Percentiles rank a stretch among this genome's conserved stretches.
These are phyloP conservation scores for Hyalella azteca DNA, from an alignment of 2,888 invertebrate species.

Conservation along the genomic window DNA sequence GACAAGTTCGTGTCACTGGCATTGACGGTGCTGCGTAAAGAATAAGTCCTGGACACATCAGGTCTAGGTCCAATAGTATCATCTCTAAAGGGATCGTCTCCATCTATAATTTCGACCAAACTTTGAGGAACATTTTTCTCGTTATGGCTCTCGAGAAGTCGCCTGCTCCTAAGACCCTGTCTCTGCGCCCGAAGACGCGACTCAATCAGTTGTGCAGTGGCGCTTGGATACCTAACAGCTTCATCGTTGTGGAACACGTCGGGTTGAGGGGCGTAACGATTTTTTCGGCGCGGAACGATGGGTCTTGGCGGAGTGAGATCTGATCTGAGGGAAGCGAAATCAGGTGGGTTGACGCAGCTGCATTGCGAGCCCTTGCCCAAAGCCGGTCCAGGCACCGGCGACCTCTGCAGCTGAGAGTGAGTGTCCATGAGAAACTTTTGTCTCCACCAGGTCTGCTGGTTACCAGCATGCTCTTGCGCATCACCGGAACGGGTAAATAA, in stretches of 20 bases:
- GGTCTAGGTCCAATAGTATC: background rate
- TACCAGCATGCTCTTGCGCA: background rate
- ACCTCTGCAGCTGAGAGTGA: conserved; percentile 43
- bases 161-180: conserved; percentile 39
- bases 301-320: background rate
- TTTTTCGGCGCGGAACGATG: background rate
- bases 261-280: background rate
- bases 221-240: background rate
- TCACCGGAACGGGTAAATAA: background rate
- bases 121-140: background rate
- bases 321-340: conserved; percentile 35
- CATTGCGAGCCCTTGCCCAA: background rate
- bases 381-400: background rate
- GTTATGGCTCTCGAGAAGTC: background rate
- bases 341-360: conserved; percentile 16
- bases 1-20: background rate
- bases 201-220: conserved; percentile 38
- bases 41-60: conserved; percentile 10
- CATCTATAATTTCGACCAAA: conserved; percentile 22
- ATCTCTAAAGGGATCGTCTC: conserved; percentile 19
- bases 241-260: background rate
- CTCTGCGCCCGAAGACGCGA: conserved; percentile 42
- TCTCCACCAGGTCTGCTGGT: conserved; percentile 39
- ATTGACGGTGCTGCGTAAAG: background rate
- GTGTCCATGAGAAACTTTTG: conserved; percentile 44